A percentile compares a stretch with the other conserved stretches of the same genome.
Conservation (phyloP, 2,797 vertebrate genomes). For the Cyclura pinguis region DNA sequence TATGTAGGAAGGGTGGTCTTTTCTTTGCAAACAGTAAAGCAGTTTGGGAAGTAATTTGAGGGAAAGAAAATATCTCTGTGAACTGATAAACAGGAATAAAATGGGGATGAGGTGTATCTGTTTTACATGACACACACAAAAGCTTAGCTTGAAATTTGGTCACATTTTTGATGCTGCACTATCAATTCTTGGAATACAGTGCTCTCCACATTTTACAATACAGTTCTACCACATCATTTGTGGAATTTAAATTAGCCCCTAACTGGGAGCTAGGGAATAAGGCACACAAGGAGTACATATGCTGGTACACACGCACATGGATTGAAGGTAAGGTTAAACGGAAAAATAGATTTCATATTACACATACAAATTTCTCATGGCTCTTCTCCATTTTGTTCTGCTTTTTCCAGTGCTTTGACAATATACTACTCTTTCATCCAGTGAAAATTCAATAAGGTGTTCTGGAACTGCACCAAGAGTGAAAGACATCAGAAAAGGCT, state of each 20-base stretch:
- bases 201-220: not conserved
- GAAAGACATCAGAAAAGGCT: conserved; percentile 63
- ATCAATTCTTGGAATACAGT: not conserved
- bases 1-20: not conserved
- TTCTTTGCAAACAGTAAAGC: not conserved
- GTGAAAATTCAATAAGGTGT: conserved; percentile 69
- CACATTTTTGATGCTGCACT: not conserved
- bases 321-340: too few relatives aligned
- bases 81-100: not conserved
- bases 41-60: not conserved
- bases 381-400: conserved; percentile 54
- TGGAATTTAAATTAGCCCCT: not conserved
- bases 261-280: not conserved
- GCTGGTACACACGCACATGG: too few relatives aligned
- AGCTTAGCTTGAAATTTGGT: not conserved
- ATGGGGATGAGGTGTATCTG: not conserved
- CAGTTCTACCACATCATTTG: not conserved
- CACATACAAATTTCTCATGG: conserved; percentile 26
- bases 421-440: conserved; percentile 59
- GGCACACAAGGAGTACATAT: not conserved
- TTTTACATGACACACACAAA: not conserved
- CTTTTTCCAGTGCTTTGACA: conserved; percentile 58
- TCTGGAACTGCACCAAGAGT: conserved; percentile 61
- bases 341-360: not conserved
- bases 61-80: not conserved